phyloP scores from a whole-genome alignment of 2,113 vertebrate genomes.

The Columbina picui region DNA sequence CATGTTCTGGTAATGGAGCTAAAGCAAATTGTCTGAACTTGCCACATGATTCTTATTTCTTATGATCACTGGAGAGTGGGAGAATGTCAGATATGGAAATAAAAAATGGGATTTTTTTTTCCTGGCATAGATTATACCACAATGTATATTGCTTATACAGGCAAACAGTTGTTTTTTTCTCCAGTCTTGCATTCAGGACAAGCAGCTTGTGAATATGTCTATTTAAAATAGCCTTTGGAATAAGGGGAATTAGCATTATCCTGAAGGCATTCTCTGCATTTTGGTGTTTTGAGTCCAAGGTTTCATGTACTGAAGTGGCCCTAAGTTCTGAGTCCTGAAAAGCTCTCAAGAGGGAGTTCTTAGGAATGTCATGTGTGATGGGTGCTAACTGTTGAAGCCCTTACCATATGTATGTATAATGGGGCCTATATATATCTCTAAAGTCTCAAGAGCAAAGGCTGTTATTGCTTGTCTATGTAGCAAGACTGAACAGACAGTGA shows the following conservation, averaged over 20 bases:
- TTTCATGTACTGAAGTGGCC: background rate
- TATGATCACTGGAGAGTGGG: background rate
- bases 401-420: background rate
- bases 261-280: background rate
- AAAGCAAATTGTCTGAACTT: slow-evolving; percentile 4
- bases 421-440: too few species aligned
- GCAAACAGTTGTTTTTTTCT: background rate
- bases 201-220: background rate
- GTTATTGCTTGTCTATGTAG: background rate
- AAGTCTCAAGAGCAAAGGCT: background rate
- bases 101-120: background rate
- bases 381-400: background rate
- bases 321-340: background rate
- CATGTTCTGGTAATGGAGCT: background rate
- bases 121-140: background rate
- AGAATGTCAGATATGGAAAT: background rate
- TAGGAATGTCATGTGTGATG: background rate
- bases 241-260: background rate
- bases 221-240: background rate
- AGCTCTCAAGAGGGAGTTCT: background rate
- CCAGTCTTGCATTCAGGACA: background rate
- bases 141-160: background rate
- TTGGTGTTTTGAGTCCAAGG: background rate
- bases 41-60: background rate
- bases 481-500: background rate